Evolutionary conservation across 1,140 invertebrate species (phyloP).

Genomic region (Proctacanthus coquilletti): DNA sequence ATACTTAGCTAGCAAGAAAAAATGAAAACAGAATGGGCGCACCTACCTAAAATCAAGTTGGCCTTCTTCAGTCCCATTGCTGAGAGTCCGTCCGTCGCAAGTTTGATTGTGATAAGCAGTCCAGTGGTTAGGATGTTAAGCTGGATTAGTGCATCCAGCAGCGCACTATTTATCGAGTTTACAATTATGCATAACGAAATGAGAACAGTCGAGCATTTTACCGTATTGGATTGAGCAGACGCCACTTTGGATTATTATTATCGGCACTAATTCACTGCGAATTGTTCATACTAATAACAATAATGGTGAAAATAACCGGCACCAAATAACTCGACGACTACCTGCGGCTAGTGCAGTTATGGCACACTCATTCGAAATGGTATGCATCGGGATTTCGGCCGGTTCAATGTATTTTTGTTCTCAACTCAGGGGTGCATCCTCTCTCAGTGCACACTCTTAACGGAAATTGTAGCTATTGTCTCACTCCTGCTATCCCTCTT

Average conservation of each 20-base stretch:
- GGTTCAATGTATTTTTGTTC: too few relatives aligned
- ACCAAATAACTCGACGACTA: not conserved
- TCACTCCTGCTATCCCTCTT: too few relatives aligned
- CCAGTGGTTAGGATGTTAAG: constrained; percentile 1
- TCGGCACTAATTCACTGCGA: too few relatives aligned
- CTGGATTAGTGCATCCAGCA: constrained; percentile 1
- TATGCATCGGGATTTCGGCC: too few relatives aligned
- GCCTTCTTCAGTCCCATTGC: constrained; percentile 4
- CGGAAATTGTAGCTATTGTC: too few relatives aligned
- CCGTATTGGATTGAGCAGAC: not conserved
- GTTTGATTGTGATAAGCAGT: constrained; percentile 1
- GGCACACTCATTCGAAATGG: too few relatives aligned
- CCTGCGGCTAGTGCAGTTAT: too few relatives aligned
- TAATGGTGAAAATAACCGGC: not conserved
- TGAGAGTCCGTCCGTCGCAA: constrained; percentile 1
- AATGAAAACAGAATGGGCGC: too few relatives aligned
- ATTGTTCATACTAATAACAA: not conserved
- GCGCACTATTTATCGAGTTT: not conserved
- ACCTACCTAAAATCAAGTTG: not conserved
- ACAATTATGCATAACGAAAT: constrained; percentile 1
- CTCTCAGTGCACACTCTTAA: too few relatives aligned
- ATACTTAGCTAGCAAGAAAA: too few relatives aligned
- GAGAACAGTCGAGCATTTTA: constrained; percentile 2
- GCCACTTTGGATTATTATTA: constrained; percentile 3
- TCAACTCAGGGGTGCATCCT: too few relatives aligned